These are phyloP conservation scores for Panulirus ornatus DNA, from an alignment of 1,140 invertebrate genomes.

Conservation along the genomic window DNA sequence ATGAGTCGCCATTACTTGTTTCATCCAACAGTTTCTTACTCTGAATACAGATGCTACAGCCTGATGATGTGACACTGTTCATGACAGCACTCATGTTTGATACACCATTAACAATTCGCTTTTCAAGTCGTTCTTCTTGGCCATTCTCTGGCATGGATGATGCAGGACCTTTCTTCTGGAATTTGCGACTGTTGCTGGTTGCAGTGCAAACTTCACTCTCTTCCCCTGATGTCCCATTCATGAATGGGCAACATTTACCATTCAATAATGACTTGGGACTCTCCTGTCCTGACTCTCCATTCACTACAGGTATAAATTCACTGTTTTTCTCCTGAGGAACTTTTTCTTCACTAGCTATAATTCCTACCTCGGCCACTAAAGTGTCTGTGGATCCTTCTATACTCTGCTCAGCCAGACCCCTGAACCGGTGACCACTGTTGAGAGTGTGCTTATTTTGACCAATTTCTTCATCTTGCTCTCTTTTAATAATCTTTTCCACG, in stretches of 20 bases:
- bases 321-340: constrained; percentile 53
- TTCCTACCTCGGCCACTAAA: constrained; percentile 78
- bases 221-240: constrained; percentile 46
- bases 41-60: constrained; percentile 62
- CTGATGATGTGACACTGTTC: constrained; percentile 33
- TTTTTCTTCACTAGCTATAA: constrained; percentile 66
- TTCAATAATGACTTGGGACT: constrained; percentile 60
- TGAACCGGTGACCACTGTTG: background rate
- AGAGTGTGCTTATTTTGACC: background rate
- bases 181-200: constrained; percentile 45
- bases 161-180: constrained; percentile 18
- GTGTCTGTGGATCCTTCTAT: constrained; percentile 81
- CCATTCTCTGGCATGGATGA: constrained; percentile 18
- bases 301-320: constrained; percentile 46
- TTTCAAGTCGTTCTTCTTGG: constrained; percentile 46
- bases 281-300: constrained; percentile 51
- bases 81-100: constrained; percentile 41
- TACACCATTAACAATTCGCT: constrained; percentile 47
- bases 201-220: constrained; percentile 39
- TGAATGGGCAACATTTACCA: constrained; percentile 59
- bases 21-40: constrained; percentile 69
- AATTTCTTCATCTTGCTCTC: background rate
- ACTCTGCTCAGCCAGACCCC: constrained; percentile 65
- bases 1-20: constrained; percentile 49
- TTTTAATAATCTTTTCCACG: background rate